A percentile compares a stretch with the other conserved stretches of the same genome.
These are phyloP conservation scores for Mus pahari DNA, from an alignment of 2,113 vertebrate genomes.

Conservation along the genomic window DNA sequence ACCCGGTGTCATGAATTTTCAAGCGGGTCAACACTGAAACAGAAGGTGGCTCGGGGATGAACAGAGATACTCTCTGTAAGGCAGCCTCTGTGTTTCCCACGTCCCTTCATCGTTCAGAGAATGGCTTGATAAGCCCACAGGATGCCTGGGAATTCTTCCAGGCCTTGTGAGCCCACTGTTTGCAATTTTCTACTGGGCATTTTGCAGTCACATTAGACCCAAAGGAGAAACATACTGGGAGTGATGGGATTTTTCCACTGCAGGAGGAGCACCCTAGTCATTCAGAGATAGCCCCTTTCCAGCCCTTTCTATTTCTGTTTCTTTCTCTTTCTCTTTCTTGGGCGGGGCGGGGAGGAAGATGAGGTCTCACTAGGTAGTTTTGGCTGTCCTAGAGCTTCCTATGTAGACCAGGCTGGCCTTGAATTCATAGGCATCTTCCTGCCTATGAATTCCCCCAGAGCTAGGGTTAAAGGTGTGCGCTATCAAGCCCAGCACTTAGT, in stretches of 20 bases:
- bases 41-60: background rate
- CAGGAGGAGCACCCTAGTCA: background rate
- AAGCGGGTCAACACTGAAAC: background rate
- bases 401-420: background rate
- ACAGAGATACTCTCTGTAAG: conserved; percentile 50
- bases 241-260: conserved; percentile 69
- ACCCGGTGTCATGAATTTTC: background rate
- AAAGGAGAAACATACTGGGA: conserved; percentile 20
- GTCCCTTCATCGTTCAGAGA: conserved; percentile 64
- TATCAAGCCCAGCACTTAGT: background rate
- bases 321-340: background rate
- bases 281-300: conserved; percentile 6
- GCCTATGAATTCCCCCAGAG: too few relatives aligned
- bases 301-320: background rate
- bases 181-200: conserved; percentile 31
- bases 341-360: fast-evolving
- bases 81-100: background rate
- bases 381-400: background rate
- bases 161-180: conserved; percentile 63
- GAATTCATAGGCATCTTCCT: background rate
- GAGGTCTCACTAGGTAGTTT: background rate
- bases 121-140: conserved; percentile 63
- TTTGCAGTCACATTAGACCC: conserved; percentile 35
- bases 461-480: background rate
- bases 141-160: conserved; percentile 66